Evolutionary conservation across 2,797 vertebrate genomes (phyloP).

Genomic region (Nannoperca australis): DNA sequence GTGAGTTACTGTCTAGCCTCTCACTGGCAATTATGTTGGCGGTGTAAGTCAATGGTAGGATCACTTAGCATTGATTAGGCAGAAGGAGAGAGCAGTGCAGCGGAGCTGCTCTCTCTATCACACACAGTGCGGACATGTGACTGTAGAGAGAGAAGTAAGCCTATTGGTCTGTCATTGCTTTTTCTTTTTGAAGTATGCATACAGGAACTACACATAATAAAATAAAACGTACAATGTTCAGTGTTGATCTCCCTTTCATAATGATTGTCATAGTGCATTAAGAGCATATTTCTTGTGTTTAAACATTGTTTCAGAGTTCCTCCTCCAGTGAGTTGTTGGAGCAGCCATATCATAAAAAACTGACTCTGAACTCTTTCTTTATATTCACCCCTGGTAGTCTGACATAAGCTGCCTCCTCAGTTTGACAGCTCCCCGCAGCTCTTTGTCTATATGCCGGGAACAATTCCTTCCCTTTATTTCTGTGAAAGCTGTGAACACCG

Average conservation of each 20-base stretch:
- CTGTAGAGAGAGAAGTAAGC: constrained; percentile 34
- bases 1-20: constrained; percentile 87
- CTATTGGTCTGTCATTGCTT: constrained; percentile 42
- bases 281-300: constrained; percentile 2
- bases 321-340: constrained; percentile 22
- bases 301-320: constrained; percentile 3
- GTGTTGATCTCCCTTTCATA: constrained; percentile 3
- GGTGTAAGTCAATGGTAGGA: constrained; percentile 88
- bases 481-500: constrained; percentile 73
- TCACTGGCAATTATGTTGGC: constrained; percentile 87
- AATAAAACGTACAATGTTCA: neutral
- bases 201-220: constrained; percentile 2
- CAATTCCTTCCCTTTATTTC: constrained; percentile 77
- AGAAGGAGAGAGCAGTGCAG: constrained; percentile 77
- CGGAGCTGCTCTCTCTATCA: constrained; percentile 68
- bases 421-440: constrained; percentile 76
- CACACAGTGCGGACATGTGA: constrained; percentile 65
- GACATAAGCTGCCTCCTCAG: constrained; percentile 83
- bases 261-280: neutral
- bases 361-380: constrained; percentile 62
- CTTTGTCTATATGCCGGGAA: constrained; percentile 75
- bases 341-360: constrained; percentile 25
- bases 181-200: constrained; percentile 25
- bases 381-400: constrained; percentile 72
- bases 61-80: constrained; percentile 90